Evolutionary conservation across 2,888 invertebrate species (phyloP).

Genomic region (Coelinius sp.): DNA sequence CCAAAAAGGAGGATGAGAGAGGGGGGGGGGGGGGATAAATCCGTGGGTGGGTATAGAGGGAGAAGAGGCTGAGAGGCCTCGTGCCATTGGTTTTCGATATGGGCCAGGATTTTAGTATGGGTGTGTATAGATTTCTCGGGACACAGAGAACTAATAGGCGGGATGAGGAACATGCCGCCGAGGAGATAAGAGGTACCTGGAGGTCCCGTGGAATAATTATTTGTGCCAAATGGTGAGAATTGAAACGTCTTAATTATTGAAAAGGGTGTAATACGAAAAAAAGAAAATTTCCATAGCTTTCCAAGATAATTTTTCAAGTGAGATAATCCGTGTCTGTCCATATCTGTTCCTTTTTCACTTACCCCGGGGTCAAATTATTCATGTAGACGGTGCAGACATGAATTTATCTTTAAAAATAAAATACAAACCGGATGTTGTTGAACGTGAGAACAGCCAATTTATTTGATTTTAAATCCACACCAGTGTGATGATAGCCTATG

Average conservation of each 20-base stretch:
- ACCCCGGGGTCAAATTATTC: not conserved
- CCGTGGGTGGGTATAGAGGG: slow-evolving; percentile 19
- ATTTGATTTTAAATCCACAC: not conserved
- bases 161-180: slow-evolving; percentile 64
- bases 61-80: slow-evolving; percentile 23
- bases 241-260: slow-evolving; percentile 54
- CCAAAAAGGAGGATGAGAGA: slow-evolving; percentile 27
- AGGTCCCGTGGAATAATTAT: slow-evolving; percentile 62
- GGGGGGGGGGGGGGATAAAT: slow-evolving; percentile 38
- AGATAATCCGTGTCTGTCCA: not conserved
- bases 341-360: not conserved
- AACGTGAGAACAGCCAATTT: slow-evolving; percentile 41
- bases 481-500: slow-evolving; percentile 9
- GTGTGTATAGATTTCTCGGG: slow-evolving; percentile 48
- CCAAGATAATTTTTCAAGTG: no score
- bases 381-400: not conserved
- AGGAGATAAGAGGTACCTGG: slow-evolving; percentile 60
- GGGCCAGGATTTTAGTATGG: slow-evolving; percentile 37
- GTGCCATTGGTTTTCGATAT: slow-evolving; percentile 35
- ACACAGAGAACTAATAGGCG: slow-evolving; percentile 66
- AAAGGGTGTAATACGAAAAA: slow-evolving; percentile 13
- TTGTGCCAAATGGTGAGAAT: slow-evolving; percentile 51
- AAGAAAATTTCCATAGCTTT: not conserved
- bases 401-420: slow-evolving; percentile 6
- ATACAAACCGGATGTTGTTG: slow-evolving; percentile 44